Base-by-base conservation (phyloP, 2,113 vertebrate genomes). In the Albula goreensis region DNA sequence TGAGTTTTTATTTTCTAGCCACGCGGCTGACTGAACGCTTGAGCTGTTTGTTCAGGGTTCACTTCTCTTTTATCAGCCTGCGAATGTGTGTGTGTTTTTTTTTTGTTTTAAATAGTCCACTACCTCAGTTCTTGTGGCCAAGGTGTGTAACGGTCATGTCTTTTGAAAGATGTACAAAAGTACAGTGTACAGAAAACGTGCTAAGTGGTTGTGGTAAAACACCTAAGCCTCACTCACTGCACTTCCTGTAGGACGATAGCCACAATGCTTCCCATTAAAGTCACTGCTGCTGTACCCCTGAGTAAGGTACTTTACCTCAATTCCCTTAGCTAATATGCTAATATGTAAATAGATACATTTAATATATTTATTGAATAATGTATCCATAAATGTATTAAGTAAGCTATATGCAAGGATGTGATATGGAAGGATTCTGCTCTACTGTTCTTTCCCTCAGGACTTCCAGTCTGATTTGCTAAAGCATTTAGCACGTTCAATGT, bases 1-100 rank as follows among this genome's bases (percentile, higher is more conserved):
- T 19, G 48, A 80, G 74, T 48, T 66, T 74, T 60, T 25, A 80
- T 17, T 41, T 78, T 85, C 15, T 78, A 48, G 51, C 53, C 77
- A 19, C 51, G 52, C 22, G 48, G 78, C 57, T 80, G 91, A 88
- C 87, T 85, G 87, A 91, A 92, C 60, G 83, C 90, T 85, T 49
- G 3, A 93, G 90, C 89, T 90, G 92, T 86, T 91, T 82, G 81
- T 90, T 90, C 90, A 91, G 89, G 11, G 89, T 91, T 95, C 94
- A 94, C 95, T 95, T 96, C 91, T 91, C 50, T 85, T 91, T 93
- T 88, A 89, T 91, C 91, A 94, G 92, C 91, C 95, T 92, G 31
- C 31, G 31, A 41, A 91, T 85, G 82, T 89, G 90, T 89, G 90
- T 90, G 91, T 90, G 90, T 94, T 94, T 87, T 83, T 94, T 56